Evolutionary conservation across 2,113 vertebrate species (phyloP), one percentile per base, ranked within the genome.

Genomic region (Pelvicachromis taeniatus): DNA sequence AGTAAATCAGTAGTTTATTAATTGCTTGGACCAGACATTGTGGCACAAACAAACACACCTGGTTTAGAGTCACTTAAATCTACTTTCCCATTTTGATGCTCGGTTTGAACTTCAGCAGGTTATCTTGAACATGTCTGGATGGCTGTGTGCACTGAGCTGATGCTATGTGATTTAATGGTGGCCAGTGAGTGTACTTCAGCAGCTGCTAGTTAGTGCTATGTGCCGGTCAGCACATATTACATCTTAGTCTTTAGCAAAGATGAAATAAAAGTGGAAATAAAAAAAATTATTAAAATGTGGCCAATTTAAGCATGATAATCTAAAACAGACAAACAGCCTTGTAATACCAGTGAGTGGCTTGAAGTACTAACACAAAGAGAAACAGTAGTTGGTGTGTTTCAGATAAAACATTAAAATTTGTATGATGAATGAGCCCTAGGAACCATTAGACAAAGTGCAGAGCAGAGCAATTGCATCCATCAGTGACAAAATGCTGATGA

Each of bases 401-500:
- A 23, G 50, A 50, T 54, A 52, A 78, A 58, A 31, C n/a, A 31
- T 61, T 59, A 48, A 61, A 50, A 61, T 61, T 16, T n/a, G 42
- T 48, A 31, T 80, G 17, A 80, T 48, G 11, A 80, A 59, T 2
- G 7, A 31, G 55, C 40, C 3, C 11, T 19, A 80, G 26, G 17
- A 48, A n/a, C 86, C 73, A 75, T 75, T 52, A 75, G 70, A 31
- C 80, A 78, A 80, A 91, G 54, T 87, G 81, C 77, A 78, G 29
- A 19, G 38, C 54, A 50, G 83, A 70, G n/a, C 52, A 83, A 77
- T 73, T 68, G 86, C 1, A 45, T 75, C 84, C 50, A 83, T 68
- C 70, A 50, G 75, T 86, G 86, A 87, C 78, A 87, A 87, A 84
- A 77, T 31, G 77, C 77, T 48, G 52, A 77, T 5, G 56, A 89